Base-by-base conservation (phyloP, 2,888 invertebrate species). In the Cheilosia grossa region DNA sequence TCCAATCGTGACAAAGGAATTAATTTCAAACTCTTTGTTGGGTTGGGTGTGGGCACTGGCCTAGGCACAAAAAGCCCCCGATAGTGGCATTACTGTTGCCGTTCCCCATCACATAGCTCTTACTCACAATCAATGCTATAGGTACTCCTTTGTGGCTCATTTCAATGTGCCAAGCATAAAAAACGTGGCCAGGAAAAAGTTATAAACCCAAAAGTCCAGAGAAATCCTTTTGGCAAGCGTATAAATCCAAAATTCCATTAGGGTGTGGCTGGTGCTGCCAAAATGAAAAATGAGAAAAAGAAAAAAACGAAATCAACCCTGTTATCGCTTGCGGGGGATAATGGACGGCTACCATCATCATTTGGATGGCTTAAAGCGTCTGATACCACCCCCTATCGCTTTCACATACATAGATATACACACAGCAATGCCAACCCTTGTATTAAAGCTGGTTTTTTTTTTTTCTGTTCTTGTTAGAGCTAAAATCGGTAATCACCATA, bases 351-450 rank as follows among this genome's bases (percentile, higher is more conserved):
- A 70, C 79, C 79, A 83, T 83, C 64, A 74, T 83, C 83, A 74
- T 83, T 83, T 83, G 70, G 83, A 83, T 83, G 83, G 83, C 83
- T 83, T 80, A 66, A 75, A 80, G 54, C 70, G 83, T 79, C 83
- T 70, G 83, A 19, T 75, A 56, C 63, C 73, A 83, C 69, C 83
- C 82, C 79, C 79, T 59, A 59, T 70, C 44, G 56, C 30, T 37
- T 30, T 54, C 21, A n/a, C 54, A 54, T 47, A 59, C 83, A 49
- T 40, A 64, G 49, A 53, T 49, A 59, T 21, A 47, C 33, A 47
- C 33, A 49, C 59, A 61, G 44, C n/a, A n/a, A n/a, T 7, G 56
- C 42, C 33, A 64, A 79, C 78, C 78, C 67, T 78, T 83, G 49
- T 53, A 66, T 70, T 82, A 67, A 73, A 77, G 66, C 58, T 69